phyloP scores from a whole-genome alignment of 1,140 invertebrate genomes.

The Zaprionus africanus region DNA sequence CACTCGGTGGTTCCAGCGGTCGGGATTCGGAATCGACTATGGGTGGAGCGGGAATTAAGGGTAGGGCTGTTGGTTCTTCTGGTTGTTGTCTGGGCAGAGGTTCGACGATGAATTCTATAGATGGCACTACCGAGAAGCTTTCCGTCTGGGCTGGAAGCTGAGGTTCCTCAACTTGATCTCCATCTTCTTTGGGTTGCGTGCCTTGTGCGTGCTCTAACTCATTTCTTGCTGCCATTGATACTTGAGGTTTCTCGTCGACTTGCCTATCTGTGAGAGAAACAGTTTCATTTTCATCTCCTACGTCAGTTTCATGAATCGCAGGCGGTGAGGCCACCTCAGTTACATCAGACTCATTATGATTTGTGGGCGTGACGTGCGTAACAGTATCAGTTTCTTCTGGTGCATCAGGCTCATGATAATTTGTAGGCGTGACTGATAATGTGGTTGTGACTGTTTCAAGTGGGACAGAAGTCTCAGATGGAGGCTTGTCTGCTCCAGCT shows the following conservation, averaged over 20 bases:
- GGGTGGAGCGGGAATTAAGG: conserved; percentile 50
- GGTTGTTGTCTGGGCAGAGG: neutral
- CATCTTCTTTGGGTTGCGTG: neutral
- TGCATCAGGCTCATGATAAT: conserved; percentile 38
- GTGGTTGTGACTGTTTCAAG: conserved; percentile 55
- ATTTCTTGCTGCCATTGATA: neutral
- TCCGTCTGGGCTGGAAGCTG: conserved; percentile 67
- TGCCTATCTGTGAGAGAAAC: conserved; percentile 54
- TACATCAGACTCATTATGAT: conserved; percentile 22
- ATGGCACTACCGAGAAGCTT: conserved; percentile 84
- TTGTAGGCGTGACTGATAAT: conserved; percentile 66
- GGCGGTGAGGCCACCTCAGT: conserved; percentile 54
- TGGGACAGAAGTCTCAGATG: conserved; percentile 11
- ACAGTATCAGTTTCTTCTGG: conserved; percentile 41
- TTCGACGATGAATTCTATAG: conserved; percentile 23
- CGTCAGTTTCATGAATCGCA: conserved; percentile 48
- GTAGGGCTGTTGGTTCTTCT: conserved; percentile 39
- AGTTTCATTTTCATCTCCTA: conserved; percentile 39
- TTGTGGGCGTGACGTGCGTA: conserved; percentile 31
- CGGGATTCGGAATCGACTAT: conserved; percentile 84
- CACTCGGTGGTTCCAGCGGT: conserved; percentile 84
- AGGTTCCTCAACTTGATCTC: neutral
- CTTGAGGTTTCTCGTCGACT: neutral
- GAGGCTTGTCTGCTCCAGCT: conserved; percentile 12
- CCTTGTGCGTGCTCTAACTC: neutral